A percentile compares a stretch with the other conserved stretches of the same genome.
phyloP scores from a whole-genome alignment of 2,113 vertebrate genomes.

The Tachysurus vachellii region DNA sequence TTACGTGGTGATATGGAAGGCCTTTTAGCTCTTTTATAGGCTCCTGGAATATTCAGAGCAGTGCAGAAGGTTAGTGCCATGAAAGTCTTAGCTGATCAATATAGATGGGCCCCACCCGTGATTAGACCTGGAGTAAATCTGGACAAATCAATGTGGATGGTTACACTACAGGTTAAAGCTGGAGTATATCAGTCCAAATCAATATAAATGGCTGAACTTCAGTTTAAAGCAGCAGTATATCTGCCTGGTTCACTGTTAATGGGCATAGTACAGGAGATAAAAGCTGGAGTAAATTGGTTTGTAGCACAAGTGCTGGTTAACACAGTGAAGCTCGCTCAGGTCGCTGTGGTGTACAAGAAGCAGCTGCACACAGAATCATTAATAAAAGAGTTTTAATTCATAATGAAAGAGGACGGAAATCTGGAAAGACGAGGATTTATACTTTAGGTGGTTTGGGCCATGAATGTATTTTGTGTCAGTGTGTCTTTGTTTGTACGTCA shows the following conservation, averaged over 20 bases:
- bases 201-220: slow-evolving; percentile 64
- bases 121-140: slow-evolving; percentile 77
- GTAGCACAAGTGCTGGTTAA: slow-evolving; percentile 50
- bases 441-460: not conserved
- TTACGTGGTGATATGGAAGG: not conserved
- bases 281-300: slow-evolving; percentile 57
- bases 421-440: not conserved
- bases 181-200: slow-evolving; percentile 74
- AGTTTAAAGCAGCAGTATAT: slow-evolving; percentile 66
- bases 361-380: not conserved
- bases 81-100: slow-evolving; percentile 73
- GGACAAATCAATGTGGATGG: slow-evolving; percentile 74
- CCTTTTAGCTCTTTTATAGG: slow-evolving; percentile 18
- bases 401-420: not conserved
- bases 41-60: slow-evolving; percentile 32
- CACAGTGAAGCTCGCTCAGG: not conserved
- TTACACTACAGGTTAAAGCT: slow-evolving; percentile 73
- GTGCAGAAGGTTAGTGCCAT: slow-evolving; percentile 70
- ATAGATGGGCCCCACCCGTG: slow-evolving; percentile 66
- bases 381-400: not conserved
- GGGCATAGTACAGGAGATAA: slow-evolving; percentile 61
- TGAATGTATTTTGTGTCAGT: not conserved
- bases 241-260: slow-evolving; percentile 66
- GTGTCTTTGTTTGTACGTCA: too few relatives aligned
- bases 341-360: not conserved